A percentile compares a stretch with the other conserved stretches of the same genome.
Conservation (phyloP, 92 coral and sea anemone genomes). For the Bergia sp. region DNA sequence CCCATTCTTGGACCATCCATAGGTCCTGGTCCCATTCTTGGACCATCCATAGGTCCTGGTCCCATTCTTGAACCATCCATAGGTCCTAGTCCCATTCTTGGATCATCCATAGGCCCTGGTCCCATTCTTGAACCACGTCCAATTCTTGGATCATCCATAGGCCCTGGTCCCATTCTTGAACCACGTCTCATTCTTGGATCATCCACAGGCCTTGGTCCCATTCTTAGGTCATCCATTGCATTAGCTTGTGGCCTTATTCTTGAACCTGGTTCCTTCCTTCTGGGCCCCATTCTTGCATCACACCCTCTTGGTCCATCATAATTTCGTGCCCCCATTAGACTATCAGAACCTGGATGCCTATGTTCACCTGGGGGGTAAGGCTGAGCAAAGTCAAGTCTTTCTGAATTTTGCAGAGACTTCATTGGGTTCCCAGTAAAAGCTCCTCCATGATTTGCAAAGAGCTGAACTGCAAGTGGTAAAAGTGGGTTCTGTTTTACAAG, state of each 20-base stretch:
- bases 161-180: background rate
- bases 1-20: background rate
- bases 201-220: background rate
- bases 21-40: background rate
- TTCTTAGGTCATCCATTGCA: background rate
- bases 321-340: background rate
- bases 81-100: background rate
- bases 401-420: background rate
- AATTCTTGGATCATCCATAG: background rate
- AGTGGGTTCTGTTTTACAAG: slow-evolving; percentile 37
- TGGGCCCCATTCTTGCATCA: background rate
- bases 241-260: background rate
- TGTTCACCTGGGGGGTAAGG: slow-evolving; percentile 29
- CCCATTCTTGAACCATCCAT: slow-evolving; percentile 1
- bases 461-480: slow-evolving; percentile 22
- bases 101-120: background rate
- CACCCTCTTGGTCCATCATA: background rate
- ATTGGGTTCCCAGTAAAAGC: slow-evolving; percentile 18
- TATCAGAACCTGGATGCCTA: background rate
- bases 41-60: background rate
- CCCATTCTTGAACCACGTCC: background rate
- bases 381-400: slow-evolving; percentile 26
- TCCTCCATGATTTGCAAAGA: slow-evolving; percentile 29
- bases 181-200: background rate
- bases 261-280: background rate